Evolutionary conservation across 2,797 vertebrate species (phyloP), one percentile per base, ranked within the genome.

Genomic region (Sparus aurata): DNA sequence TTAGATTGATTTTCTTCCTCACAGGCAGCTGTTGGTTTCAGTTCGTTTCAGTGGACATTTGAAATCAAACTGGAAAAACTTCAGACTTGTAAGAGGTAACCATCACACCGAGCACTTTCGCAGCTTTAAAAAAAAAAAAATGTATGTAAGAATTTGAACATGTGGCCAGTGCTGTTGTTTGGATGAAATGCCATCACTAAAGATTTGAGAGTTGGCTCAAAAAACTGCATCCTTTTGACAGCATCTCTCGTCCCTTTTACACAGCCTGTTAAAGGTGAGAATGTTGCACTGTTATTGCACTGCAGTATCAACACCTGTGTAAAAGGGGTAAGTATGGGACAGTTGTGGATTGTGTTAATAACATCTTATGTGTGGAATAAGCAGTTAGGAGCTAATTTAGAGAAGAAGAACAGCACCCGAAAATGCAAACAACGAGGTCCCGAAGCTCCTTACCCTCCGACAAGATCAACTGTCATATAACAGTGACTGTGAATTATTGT

Each of bases 1-100:
- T 63, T 55, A 70, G 61, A 77, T 57, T 54, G 34, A 50, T 72
- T 64, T 82, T 22, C 57, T 65, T 69, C 43, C 57, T 70, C 50
- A 17, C 16, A 30, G 75, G 69, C 63, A 58, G 59, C 15, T 47
- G 1, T 22, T 62, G 65, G 71, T 57, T 77, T 73, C 68, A 43
- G 11, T 53, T 69, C 30, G 67, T 58, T 74, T 77, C 41, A 27
- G 68, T 1, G 22, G 5, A 73, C 53, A 9, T n/a, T 0, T 20
- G 46, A 68, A 82, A 69, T 22, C 23, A 34, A 30, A 47, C 20
- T 20, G 43, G 9, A 46, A 46, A 46, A 25, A 59, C 5, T 4
- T 45, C 12, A 49, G 55, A 30, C 6, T 22, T 64, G 6, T 7
- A 53, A 34, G 34, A 46, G 9, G 58, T n/a, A 30, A 52, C 17